Conservation (phyloP, 2,888 invertebrate genomes). For the Temnothorax rugatulus region DNA sequence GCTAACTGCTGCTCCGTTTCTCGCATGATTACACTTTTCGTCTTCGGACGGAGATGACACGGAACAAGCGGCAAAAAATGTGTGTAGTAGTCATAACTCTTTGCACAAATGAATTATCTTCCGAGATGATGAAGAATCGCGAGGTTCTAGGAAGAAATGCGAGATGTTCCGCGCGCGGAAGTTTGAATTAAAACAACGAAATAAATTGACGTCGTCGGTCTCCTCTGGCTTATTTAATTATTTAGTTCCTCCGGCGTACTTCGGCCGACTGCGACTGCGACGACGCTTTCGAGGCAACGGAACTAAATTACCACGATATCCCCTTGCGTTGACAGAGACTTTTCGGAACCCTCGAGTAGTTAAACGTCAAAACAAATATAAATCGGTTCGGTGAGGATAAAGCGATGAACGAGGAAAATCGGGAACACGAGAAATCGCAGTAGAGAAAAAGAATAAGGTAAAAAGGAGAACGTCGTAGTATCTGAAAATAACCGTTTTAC, state of each 20-base stretch:
- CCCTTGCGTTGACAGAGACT: slow-evolving; percentile 19
- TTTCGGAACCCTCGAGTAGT: slow-evolving; percentile 38
- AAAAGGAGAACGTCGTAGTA: slow-evolving; percentile 57
- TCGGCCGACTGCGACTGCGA: slow-evolving; percentile 27
- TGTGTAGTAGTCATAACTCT: slow-evolving; percentile 12
- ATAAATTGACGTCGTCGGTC: slow-evolving; percentile 46
- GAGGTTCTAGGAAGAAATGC: not conserved
- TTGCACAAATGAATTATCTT: slow-evolving; percentile 31
- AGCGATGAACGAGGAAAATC: slow-evolving; percentile 9
- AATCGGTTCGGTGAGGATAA: slow-evolving; percentile 21
- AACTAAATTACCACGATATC: slow-evolving; percentile 31
- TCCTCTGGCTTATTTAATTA: slow-evolving; percentile 43
- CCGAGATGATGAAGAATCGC: not conserved
- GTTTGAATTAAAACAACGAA: slow-evolving; percentile 54
- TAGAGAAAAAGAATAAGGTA: slow-evolving; percentile 22
- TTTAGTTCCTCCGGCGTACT: slow-evolving; percentile 16
- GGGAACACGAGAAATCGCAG: slow-evolving; percentile 22
- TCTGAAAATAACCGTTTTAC: slow-evolving; percentile 68
- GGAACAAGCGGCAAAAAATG: slow-evolving; percentile 32
- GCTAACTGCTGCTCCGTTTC: slow-evolving; percentile 1
- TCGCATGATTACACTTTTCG: not conserved
- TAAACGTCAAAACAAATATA: slow-evolving; percentile 65
- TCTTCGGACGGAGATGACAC: not conserved
- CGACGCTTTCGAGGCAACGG: slow-evolving; percentile 18
- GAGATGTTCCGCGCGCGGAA: slow-evolving; percentile 34